Evolutionary conservation across 2,888 invertebrate species (phyloP), one percentile per base, ranked within the genome.

Genomic region (Pollenia griseotomentosa): DNA sequence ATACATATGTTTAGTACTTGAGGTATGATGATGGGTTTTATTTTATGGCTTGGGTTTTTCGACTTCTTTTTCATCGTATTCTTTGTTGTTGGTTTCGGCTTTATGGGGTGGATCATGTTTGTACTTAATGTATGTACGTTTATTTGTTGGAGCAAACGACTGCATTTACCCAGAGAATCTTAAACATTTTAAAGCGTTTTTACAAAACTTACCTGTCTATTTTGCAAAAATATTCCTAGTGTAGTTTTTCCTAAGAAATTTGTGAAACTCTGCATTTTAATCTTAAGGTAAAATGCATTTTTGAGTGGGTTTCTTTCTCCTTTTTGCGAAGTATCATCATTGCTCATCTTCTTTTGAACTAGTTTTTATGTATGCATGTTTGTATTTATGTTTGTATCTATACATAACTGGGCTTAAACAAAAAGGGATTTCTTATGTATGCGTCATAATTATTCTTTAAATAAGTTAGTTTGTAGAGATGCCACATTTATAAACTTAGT

Each of bases 101-200:
- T 70, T 66, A 42, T 80, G 48, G 87, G 87, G 87, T 87, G 87
- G 87, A 87, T 87, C 87, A 74, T 84, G 57, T 77, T 79, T 80
- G 46, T 73, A 48, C 55, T 66, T 73, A 33, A 33, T 33, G 9
- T 57, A 57, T 10, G 51, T 63, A 33, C 48, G 59, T 33, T 9
- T 59, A 0, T 46, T 10, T n/a, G 19, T 23, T 14, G 51, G 51
- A 11, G 6, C 51, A 55, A 9, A 16, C 10, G 6, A 68, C 46
- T 77, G 73, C 63, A 79, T 55, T 42, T 42, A n/a, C 8, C 33
- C 83, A 87, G 86, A n/a, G 71, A 57, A 70, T 6, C 79, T 70
- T 59, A 86, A 86, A 79, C 65, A 16, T 51, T 44, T 68, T 48
- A 14, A 53, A 55, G 33, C 33, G 33, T 23, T 10, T 66, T 57